Base-by-base conservation (phyloP, 2,113 vertebrate genomes). In the Saguinus midas region DNA sequence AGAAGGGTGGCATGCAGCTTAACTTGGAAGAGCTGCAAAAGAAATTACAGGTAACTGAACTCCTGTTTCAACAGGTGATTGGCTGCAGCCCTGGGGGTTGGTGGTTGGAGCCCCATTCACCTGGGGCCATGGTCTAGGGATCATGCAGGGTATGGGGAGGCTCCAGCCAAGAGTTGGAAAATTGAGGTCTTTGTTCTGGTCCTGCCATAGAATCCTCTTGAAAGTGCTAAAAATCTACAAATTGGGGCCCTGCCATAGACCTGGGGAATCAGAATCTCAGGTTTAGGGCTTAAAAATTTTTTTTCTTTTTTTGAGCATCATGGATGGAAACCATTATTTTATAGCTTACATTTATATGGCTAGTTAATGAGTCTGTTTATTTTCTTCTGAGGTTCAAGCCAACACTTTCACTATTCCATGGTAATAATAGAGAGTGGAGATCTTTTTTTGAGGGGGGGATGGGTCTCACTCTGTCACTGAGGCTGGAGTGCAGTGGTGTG, bases 21-120 rank as follows among this genome's bases (percentile, higher is more conserved):
- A 99, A 99, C 93, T 61, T 99, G 18, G 99, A 99, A 4, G 99
- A 99, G 55, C 98, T 99, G 35, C 99, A 98, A 50, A 99, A 99
- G 98, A 99, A 99, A 91, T 98, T 99, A 45, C 99, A 99, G 98
- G 99, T 99, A 98, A 99, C 99, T 0, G 99, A 99, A 94, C 98
- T 99, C 37, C 99, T 99, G 99, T 98, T 99, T 92, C 99, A 99
- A 32, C 99, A 99, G 99, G 99, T 99, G 72, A 57, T 88, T 55
- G 48, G 8, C 48, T 8, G 6, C 37, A 16, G 66, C 9, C 58
- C 40, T 12, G 5, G 45, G 10, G 8, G 4, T 45, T 10, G 79
- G 4, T 48, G 27, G 18, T 8, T 3, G 0, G 0, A 2, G 45
- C 13, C 75, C 10, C 20, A 7, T 29, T 35, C 8, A 21, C 25